Conservation (phyloP, 2,113 vertebrate genomes). For the Machaerirhynchus nigripectus region DNA sequence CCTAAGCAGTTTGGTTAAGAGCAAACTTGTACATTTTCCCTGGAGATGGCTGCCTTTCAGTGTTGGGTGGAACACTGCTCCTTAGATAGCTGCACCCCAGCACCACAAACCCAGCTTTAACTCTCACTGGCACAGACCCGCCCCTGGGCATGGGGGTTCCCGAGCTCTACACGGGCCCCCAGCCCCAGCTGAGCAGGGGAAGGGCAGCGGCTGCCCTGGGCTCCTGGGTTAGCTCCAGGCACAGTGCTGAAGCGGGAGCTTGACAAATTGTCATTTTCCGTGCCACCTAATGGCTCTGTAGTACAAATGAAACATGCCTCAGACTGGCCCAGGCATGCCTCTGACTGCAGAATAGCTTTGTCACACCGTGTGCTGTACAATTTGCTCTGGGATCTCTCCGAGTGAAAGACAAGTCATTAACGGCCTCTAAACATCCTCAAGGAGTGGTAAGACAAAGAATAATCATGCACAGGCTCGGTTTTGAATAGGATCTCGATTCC, state of each 20-base stretch:
- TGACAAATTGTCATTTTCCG: neutral
- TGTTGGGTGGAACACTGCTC: fast-evolving
- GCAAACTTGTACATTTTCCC: neutral
- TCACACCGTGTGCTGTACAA: neutral
- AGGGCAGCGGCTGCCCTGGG: neutral
- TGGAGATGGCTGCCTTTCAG: neutral
- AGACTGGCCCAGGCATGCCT: neutral
- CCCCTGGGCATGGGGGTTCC: neutral
- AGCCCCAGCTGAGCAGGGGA: neutral
- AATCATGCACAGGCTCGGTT: neutral
- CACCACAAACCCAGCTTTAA: neutral
- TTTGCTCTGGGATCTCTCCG: slow-evolving; percentile 4
- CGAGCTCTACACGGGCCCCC: neutral
- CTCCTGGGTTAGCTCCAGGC: neutral
- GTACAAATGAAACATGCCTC: neutral
- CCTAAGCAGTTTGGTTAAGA: neutral
- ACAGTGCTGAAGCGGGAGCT: neutral
- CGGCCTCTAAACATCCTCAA: neutral
- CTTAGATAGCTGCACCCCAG: neutral
- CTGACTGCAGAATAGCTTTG: neutral
- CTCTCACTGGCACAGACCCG: neutral
- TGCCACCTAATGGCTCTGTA: neutral
- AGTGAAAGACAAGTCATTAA: slow-evolving; percentile 22
- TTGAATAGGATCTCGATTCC: slow-evolving; percentile 28
- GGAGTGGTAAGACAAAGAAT: slow-evolving; percentile 29